Evolutionary conservation across 2,888 invertebrate species (phyloP).

Genomic region (Himalopsyche tibetana): DNA sequence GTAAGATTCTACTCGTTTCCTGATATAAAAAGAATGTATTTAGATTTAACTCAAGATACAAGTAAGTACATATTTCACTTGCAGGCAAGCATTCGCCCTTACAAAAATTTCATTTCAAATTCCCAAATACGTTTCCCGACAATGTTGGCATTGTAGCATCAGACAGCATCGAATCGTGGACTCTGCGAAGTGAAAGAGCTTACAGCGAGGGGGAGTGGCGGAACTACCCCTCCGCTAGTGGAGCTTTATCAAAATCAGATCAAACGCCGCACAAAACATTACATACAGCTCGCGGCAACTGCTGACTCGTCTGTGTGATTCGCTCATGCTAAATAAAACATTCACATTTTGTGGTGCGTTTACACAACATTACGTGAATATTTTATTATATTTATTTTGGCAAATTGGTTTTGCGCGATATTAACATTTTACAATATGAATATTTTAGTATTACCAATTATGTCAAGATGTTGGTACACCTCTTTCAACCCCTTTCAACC

Average conservation of each 20-base stretch:
- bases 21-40: too few relatives aligned
- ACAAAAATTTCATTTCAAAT: too few relatives aligned
- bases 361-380: not conserved
- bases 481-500: too few relatives aligned
- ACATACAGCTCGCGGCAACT: constrained; percentile 28
- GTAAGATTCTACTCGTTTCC: too few relatives aligned
- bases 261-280: constrained; percentile 48
- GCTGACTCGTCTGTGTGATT: constrained; percentile 41
- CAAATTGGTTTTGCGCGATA: not conserved
- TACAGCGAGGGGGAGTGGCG: constrained; percentile 4
- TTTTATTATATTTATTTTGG: constrained; percentile 3
- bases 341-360: not conserved
- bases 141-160: not conserved
- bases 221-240: not conserved
- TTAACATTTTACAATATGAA: too few relatives aligned
- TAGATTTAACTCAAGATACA: too few relatives aligned
- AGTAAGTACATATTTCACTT: too few relatives aligned
- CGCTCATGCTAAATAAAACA: constrained; percentile 39
- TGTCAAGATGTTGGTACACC: too few relatives aligned
- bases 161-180: constrained; percentile 13
- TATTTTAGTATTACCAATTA: too few relatives aligned
- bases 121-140: too few relatives aligned
- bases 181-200: constrained; percentile 14
- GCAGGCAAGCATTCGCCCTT: too few relatives aligned
- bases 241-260: constrained; percentile 56